A percentile compares a stretch with the other conserved stretches of the same genome.
phyloP scores from a whole-genome alignment of 1,140 invertebrate species.

The Caerostris extrusa region DNA sequence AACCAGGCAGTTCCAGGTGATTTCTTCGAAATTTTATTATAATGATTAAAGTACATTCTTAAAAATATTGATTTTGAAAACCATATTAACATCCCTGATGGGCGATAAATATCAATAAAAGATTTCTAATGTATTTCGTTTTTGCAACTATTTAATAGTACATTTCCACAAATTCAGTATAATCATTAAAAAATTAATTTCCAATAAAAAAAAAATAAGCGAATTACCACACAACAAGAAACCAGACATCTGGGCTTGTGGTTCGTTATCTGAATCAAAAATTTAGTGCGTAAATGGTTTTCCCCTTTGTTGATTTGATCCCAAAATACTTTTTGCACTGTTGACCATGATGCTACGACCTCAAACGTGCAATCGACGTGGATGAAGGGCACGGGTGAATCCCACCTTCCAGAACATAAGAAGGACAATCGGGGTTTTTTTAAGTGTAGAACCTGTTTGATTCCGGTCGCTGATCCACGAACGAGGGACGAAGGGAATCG shows the following conservation, averaged over 20 bases:
- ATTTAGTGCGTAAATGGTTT: not conserved
- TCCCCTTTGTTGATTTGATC: not conserved
- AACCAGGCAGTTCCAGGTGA: no score
- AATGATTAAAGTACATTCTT: no score
- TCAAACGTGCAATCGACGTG: not conserved
- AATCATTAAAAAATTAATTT: not conserved
- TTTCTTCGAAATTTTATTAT: no score
- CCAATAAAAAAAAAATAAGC: not conserved
- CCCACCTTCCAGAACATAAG: conserved; percentile 22
- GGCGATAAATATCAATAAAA: no score
- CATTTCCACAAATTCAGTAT: no score
- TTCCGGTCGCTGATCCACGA: conserved; percentile 35
- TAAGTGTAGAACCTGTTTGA: conserved; percentile 17
- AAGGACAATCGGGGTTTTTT: not conserved
- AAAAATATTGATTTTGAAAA: no score
- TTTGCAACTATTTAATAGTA: no score
- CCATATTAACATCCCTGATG: no score
- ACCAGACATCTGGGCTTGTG: not conserved
- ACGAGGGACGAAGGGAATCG: not conserved
- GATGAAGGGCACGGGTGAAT: conserved; percentile 19
- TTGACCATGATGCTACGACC: conserved; percentile 8
- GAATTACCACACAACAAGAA: not conserved
- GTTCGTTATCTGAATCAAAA: not conserved
- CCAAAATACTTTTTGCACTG: not conserved
- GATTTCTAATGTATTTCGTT: no score